These are phyloP conservation scores for Sebastes oblongus DNA, from an alignment of 2,797 vertebrate species.

Conservation along the genomic window DNA sequence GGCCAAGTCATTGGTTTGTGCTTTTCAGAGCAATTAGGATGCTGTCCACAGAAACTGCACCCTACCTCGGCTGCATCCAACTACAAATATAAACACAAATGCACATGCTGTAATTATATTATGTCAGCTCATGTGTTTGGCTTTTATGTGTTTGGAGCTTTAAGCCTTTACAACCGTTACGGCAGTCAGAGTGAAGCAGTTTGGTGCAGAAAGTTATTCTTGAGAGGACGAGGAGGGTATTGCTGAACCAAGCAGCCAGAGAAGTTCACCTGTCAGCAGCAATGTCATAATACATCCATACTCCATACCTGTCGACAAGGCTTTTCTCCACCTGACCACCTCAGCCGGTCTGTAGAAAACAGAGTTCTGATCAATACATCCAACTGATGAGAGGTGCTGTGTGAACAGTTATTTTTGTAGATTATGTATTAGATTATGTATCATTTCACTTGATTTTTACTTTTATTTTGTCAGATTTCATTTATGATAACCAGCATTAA, in stretches of 20 bases:
- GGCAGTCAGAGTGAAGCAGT: slow-evolving; percentile 6
- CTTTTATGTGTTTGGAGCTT: slow-evolving; percentile 49
- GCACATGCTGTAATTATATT: slow-evolving; percentile 54
- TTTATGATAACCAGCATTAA: neutral
- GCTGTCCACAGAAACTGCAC: slow-evolving; percentile 52
- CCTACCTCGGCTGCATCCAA: slow-evolving; percentile 23
- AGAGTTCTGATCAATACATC: slow-evolving; percentile 9
- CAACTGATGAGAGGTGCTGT: neutral
- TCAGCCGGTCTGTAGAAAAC: neutral
- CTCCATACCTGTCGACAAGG: slow-evolving; percentile 15
- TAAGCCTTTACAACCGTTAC: neutral
- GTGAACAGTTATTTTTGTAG: neutral
- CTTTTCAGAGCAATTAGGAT: slow-evolving; percentile 55
- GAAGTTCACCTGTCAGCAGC: slow-evolving; percentile 41
- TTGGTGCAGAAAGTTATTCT: neutral
- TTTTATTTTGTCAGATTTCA: neutral
- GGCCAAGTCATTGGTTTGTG: slow-evolving; percentile 40
- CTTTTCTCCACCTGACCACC: neutral
- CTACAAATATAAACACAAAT: slow-evolving; percentile 62
- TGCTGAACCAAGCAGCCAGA: slow-evolving; percentile 15
- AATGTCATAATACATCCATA: slow-evolving; percentile 10
- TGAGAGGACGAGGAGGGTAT: neutral
- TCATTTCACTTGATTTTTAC: neutral
- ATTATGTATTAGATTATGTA: neutral
- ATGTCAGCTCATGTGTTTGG: slow-evolving; percentile 47